A percentile compares a stretch with the other conserved stretches of the same genome.
Conservation (phyloP, 2,113 vertebrate genomes). For the Orthonyx spaldingii region DNA sequence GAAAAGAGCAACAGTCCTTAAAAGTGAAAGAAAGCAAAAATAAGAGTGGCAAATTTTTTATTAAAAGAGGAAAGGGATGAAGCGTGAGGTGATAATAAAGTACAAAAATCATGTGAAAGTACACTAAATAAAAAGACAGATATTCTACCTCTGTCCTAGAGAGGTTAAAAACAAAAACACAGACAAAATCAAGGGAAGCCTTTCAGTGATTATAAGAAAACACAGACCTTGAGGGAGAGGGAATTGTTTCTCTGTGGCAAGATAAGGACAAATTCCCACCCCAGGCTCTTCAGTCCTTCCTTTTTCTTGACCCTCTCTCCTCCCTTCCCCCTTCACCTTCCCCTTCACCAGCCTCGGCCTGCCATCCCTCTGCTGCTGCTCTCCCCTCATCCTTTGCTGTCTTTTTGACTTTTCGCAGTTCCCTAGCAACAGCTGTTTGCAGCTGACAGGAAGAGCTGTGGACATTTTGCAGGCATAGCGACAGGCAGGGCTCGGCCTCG, state of each 20-base stretch:
- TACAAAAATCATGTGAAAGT: neutral
- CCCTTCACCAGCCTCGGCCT: neutral
- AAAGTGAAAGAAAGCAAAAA: neutral
- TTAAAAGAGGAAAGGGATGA: neutral
- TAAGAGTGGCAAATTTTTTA: neutral
- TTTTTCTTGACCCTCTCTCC: neutral
- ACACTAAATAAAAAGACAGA: neutral
- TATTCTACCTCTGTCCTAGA: neutral
- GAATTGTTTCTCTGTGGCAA: neutral
- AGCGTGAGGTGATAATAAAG: neutral
- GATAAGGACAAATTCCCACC: neutral
- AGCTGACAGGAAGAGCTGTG: neutral
- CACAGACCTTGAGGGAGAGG: neutral
- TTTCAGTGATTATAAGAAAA: neutral
- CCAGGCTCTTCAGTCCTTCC: neutral
- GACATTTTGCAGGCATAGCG: neutral
- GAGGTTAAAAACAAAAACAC: neutral
- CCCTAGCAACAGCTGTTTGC: conserved; percentile 59
- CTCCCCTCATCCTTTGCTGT: neutral
- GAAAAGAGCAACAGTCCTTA: neutral
- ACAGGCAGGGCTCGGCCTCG: neutral
- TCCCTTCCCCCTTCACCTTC: neutral
- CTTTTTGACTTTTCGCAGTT: conserved; percentile 42
- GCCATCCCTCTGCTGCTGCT: neutral
- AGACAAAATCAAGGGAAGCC: neutral